phyloP scores from a whole-genome alignment of 2,797 vertebrate genomes.

The Setipinna tenuifilis region DNA sequence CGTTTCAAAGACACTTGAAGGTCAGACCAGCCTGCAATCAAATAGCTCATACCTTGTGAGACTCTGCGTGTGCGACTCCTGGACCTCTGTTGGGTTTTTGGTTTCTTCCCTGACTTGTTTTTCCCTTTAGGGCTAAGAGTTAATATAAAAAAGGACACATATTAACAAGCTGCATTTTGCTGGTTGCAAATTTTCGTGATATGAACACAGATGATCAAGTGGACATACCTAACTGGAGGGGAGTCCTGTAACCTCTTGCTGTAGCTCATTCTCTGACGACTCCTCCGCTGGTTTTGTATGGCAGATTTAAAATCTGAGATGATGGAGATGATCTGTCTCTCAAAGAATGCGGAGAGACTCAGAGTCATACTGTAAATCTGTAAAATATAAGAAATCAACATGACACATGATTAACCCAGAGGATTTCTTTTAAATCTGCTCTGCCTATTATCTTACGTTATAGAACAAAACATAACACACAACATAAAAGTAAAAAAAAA shows the following conservation, averaged over 20 bases:
- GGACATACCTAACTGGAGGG: conserved; percentile 36
- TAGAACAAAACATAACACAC: background rate
- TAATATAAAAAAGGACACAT: conserved; percentile 24
- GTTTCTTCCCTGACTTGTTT: conserved; percentile 87
- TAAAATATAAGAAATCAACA: conserved; percentile 28
- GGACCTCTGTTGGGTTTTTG: conserved; percentile 79
- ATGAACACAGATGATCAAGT: background rate
- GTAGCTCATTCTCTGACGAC: conserved; percentile 81
- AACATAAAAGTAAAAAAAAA: background rate
- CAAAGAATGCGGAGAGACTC: conserved; percentile 93
- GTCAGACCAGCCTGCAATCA: background rate
- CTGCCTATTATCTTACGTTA: no score
- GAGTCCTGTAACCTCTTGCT: conserved; percentile 76
- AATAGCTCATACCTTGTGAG: conserved; percentile 78
- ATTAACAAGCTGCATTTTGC: background rate
- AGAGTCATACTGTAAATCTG: conserved; percentile 98
- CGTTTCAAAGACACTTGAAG: background rate
- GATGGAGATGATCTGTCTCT: conserved; percentile 89
- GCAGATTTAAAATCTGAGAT: conserved; percentile 94
- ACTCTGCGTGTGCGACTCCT: conserved; percentile 81
- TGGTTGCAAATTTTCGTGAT: background rate
- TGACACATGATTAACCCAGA: background rate
- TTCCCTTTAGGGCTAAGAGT: conserved; percentile 85
- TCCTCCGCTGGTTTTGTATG: conserved; percentile 85
- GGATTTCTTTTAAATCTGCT: background rate